phyloP scores from a whole-genome alignment of 2,888 invertebrate genomes.

The Pasiphila rectangulata region DNA sequence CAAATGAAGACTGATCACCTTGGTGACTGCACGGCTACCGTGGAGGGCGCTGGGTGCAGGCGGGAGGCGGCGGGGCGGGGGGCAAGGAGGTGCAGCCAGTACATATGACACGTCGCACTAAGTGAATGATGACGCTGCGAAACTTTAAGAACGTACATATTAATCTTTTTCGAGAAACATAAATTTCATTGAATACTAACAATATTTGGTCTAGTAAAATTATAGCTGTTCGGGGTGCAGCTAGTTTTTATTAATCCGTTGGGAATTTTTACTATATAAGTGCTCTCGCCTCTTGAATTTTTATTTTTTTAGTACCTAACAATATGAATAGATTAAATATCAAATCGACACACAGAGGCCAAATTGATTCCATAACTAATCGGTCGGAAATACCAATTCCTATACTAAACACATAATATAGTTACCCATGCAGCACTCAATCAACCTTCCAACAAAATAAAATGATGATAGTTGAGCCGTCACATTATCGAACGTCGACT shows the following conservation, averaged over 20 bases:
- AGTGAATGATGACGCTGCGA: slow-evolving; percentile 67
- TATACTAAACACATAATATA: neutral
- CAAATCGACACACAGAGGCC: too few relatives aligned
- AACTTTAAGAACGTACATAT: slow-evolving; percentile 12
- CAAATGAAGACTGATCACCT: slow-evolving; percentile 79
- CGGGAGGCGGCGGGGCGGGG: slow-evolving; percentile 24
- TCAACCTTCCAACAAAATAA: slow-evolving; percentile 7
- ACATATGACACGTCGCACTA: slow-evolving; percentile 64
- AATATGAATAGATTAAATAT: too few relatives aligned
- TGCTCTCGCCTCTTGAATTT: too few relatives aligned
- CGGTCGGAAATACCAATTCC: neutral
- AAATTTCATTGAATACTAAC: too few relatives aligned
- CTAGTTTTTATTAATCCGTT: too few relatives aligned
- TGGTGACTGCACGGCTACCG: slow-evolving; percentile 43
- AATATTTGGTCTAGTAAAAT: too few relatives aligned
- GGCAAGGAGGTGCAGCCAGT: slow-evolving; percentile 40
- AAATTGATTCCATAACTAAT: too few relatives aligned
- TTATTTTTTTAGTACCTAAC: too few relatives aligned
- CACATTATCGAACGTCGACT: slow-evolving; percentile 39
- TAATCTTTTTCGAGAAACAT: slow-evolving; percentile 4
- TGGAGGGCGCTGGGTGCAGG: slow-evolving; percentile 33
- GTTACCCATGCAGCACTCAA: neutral
- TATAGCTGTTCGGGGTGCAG: too few relatives aligned
- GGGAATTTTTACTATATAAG: too few relatives aligned
- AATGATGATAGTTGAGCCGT: slow-evolving; percentile 25